Evolutionary conservation across 1,140 invertebrate genomes (phyloP).

Genomic region (Eumeta japonica): DNA sequence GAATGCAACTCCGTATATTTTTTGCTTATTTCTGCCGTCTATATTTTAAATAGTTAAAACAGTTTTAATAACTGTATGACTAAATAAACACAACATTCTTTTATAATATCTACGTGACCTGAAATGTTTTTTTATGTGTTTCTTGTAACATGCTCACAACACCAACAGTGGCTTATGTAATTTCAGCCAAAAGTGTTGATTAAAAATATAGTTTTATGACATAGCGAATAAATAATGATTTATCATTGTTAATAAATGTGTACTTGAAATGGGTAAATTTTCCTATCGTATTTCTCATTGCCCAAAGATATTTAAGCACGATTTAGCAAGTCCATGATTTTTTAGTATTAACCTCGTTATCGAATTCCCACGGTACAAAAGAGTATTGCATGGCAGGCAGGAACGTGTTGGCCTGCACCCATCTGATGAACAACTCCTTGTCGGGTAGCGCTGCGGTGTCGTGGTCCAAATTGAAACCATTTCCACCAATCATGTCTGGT

Average conservation of each 20-base stretch:
- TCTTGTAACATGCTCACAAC: too few species aligned
- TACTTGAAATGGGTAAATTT: too few species aligned
- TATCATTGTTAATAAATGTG: too few species aligned
- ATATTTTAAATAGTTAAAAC: neutral
- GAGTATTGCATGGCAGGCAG: slow-evolving; percentile 89
- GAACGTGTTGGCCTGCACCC: slow-evolving; percentile 84
- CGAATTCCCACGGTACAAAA: slow-evolving; percentile 84
- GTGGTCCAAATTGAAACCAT: slow-evolving; percentile 64
- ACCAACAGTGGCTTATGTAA: too few species aligned
- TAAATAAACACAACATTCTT: neutral
- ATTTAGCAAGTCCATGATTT: neutral
- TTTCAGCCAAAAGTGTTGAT: too few species aligned
- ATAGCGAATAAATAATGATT: neutral
- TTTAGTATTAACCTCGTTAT: slow-evolving; percentile 59
- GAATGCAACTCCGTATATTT: slow-evolving; percentile 70
- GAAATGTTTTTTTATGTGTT: neutral
- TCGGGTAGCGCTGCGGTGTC: slow-evolving; percentile 59
- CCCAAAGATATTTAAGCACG: too few species aligned
- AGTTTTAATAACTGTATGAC: neutral
- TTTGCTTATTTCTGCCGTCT: slow-evolving; percentile 66
- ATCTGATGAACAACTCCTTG: slow-evolving; percentile 85
- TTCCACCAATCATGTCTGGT: slow-evolving; percentile 93
- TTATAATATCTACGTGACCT: neutral
- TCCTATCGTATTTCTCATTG: too few species aligned
- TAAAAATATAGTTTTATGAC: too few species aligned